Evolutionary conservation across 2,797 vertebrate species (phyloP).

Genomic region (Halcyon leucocephala): DNA sequence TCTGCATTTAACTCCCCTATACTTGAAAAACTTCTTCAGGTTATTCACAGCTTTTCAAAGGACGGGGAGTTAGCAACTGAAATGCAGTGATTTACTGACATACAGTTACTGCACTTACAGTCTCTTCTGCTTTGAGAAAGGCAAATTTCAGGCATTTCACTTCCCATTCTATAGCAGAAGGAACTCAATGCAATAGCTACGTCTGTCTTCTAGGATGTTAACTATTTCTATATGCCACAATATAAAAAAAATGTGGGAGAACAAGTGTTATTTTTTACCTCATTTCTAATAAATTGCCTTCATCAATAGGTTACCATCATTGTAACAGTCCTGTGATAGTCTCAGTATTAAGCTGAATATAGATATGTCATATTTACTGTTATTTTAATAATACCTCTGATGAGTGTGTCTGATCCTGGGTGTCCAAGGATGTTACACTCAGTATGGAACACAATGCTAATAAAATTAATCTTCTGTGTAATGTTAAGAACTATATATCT

Average conservation of each 20-base stretch:
- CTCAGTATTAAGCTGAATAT: neutral
- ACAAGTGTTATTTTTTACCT: neutral
- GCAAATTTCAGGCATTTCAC: neutral
- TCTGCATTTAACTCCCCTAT: neutral
- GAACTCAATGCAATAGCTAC: no score
- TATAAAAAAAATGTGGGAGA: neutral
- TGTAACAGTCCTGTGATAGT: neutral
- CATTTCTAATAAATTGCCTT: neutral
- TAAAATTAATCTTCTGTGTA: neutral
- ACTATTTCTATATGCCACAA: neutral
- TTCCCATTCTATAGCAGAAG: neutral
- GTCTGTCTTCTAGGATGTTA: neutral
- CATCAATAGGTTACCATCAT: neutral
- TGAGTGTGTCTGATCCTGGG: neutral
- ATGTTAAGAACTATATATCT: neutral
- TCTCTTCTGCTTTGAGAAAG: neutral
- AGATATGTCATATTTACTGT: neutral
- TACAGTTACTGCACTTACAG: neutral
- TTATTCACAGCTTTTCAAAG: neutral
- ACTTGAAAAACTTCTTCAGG: neutral
- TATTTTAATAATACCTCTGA: neutral
- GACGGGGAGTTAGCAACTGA: neutral
- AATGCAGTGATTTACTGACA: neutral
- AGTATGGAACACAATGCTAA: neutral
- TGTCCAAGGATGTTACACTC: neutral